These are phyloP conservation scores for Epiblema foenella DNA, from an alignment of 2,888 invertebrate genomes.

Conservation along the genomic window DNA sequence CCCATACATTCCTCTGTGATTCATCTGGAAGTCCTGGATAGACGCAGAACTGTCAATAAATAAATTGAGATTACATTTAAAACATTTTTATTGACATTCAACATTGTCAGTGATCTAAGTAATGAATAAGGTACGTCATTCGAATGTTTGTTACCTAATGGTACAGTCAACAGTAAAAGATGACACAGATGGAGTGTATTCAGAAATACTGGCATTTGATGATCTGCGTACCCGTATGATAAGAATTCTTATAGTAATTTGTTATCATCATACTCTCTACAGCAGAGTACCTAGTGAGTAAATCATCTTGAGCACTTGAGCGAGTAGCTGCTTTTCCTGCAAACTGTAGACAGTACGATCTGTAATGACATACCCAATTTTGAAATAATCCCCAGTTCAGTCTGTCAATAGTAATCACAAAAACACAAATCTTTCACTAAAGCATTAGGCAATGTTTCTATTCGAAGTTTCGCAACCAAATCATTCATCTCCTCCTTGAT, in stretches of 20 bases:
- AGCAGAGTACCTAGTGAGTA: neutral
- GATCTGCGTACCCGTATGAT: too few species aligned
- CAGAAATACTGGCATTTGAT: too few species aligned
- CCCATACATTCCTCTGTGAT: neutral
- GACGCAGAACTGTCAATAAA: neutral
- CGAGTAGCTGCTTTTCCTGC: neutral
- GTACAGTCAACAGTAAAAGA: neutral
- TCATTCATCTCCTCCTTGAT: slow-evolving; percentile 64
- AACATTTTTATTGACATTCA: neutral
- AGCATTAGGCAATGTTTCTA: slow-evolving; percentile 63
- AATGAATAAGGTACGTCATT: neutral
- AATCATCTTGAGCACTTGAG: neutral
- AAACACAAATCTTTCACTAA: slow-evolving; percentile 69
- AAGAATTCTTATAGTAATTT: too few species aligned
- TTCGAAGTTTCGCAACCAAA: slow-evolving; percentile 58
- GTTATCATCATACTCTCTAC: neutral
- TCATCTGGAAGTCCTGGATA: neutral
- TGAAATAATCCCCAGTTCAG: neutral
- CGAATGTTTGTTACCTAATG: neutral
- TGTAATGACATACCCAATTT: neutral
- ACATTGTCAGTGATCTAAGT: neutral
- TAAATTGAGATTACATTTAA: neutral
- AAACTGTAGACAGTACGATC: neutral
- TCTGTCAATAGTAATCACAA: slow-evolving; percentile 61
- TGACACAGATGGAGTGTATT: neutral